phyloP scores from a whole-genome alignment of 2,888 invertebrate genomes.

The Lasius platythorax region DNA sequence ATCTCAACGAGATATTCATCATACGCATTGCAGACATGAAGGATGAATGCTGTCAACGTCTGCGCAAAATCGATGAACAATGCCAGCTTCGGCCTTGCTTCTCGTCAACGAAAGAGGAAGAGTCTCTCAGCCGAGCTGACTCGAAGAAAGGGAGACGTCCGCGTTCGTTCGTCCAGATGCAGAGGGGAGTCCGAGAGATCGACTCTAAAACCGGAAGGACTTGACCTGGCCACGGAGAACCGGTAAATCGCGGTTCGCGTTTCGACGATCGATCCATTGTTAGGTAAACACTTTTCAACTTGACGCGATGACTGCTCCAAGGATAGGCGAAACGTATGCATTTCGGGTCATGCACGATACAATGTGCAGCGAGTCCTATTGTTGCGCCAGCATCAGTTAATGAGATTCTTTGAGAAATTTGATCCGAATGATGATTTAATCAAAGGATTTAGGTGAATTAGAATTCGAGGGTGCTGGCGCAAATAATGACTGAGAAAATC shows the following conservation, averaged over 20 bases:
- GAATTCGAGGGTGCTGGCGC: not conserved
- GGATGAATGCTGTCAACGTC: conserved; percentile 26
- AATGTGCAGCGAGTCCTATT: not conserved
- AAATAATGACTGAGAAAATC: not conserved
- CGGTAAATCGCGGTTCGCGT: conserved; percentile 57
- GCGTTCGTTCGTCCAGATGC: conserved; percentile 67
- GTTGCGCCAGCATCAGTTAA: not conserved
- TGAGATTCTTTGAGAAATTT: not conserved
- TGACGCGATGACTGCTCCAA: conserved; percentile 29
- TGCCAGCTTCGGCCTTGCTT: conserved; percentile 51
- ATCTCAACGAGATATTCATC: conserved; percentile 34
- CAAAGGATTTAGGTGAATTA: not conserved
- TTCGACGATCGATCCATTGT: conserved; percentile 51
- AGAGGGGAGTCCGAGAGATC: conserved; percentile 30
- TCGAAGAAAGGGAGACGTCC: conserved; percentile 42
- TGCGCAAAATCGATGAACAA: conserved; percentile 53
- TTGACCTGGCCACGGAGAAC: conserved; percentile 62
- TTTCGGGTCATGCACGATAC: conserved; percentile 18
- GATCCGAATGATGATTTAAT: conserved; percentile 13
- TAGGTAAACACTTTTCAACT: conserved; percentile 46
- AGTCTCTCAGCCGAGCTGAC: conserved; percentile 59
- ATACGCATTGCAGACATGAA: conserved; percentile 38
- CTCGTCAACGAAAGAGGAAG: conserved; percentile 67
- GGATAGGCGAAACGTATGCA: conserved; percentile 14
- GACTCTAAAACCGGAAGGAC: conserved; percentile 71